Base-by-base conservation (phyloP, 37 sponge, comb jelly and placozoan genomes). In the Haliclona indistincta region DNA sequence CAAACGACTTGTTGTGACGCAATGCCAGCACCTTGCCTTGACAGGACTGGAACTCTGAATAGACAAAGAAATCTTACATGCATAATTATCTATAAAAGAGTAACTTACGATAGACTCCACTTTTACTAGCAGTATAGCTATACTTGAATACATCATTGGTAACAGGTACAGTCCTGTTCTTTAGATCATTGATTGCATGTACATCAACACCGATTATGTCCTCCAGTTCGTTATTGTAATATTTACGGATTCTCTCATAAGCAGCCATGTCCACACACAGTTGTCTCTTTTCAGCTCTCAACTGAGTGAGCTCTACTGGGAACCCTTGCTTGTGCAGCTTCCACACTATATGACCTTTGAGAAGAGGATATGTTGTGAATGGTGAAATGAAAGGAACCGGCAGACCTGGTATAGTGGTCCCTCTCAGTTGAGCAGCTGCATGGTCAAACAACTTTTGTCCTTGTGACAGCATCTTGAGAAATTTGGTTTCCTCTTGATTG, bases 301-400 rank as follows among this genome's bases (percentile, higher is more conserved):
- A 56, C 23, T 63, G 67, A 2, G 90, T 94, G 47, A 94, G 79
- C 81, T 94, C 95, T 22, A 89, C 43, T 2, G 95, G 90, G 71
- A 90, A 89, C 20, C 95, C 95, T 75, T 89, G 86, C 63, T 89
- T 90, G 60, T 94, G 86, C 77, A 94, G 62, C 42, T 83, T 64
- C 87, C 90, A 94, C 0, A 79, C 90, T 34, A 94, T 76, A 71
- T 89, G 73, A 52, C 95, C 95, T 76, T 33, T 29, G 29, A 67
- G 30, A 6, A 38, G 58, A 19, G 10, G 28, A 61, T n/a, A 61
- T 61, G 26, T 11, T 49, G 32, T 28, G 15, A n/a, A 39, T 4
- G 25, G 33, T 20, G 33, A 61, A 10, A 30, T 11, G 11, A 25
- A 71, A 28, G 13, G 13, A 8, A 47, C 13, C 25, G 8, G 0